Evolutionary conservation across 2,888 invertebrate species (phyloP), one percentile per base, ranked within the genome.

Genomic region (Caprella mutica): DNA sequence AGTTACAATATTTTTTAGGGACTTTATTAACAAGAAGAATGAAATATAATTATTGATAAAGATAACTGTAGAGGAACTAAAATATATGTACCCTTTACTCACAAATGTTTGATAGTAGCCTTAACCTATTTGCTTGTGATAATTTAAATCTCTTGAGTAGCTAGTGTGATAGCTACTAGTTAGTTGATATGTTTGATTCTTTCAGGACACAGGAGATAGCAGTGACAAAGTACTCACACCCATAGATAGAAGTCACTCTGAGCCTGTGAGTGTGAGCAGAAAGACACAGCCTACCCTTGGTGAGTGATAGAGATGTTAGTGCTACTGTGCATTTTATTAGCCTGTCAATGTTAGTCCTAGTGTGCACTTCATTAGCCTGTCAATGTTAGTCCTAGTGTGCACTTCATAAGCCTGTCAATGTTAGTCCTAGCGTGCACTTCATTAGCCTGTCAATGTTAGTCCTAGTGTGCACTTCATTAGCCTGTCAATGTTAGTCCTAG

Each of bases 31-130:
- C 29, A 48, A 27, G 29, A 27, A 48, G 24, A 48, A 27, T 27
- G 24, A 48, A 27, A 48, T 48, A 48, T 48, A 48, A 27, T 27
- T 48, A 48, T 48, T 27, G 24, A 48, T 48, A 48, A 27, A 48
- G 24, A 48, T 48, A 48, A 27, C 24, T 48, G 29, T 48, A 48
- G 24, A 48, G 24, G 29, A 27, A 48, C 29, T 27, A 27, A 48
- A 27, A 48, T 48, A 48, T 48, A 48, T 48, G 29, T 48, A 48
- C 29, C 24, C 29, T 27, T n/a, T n/a, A n/a, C n/a, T n/a, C n/a
- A n/a, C n/a, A n/a, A n/a, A n/a, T n/a, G n/a, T n/a, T n/a, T n/a
- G 24, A 48, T 48, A 48, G 24, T 27, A 27, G 29, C 29, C 24
- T 48, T 27, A 27, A 48, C 29, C 24, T 48, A 48, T 48, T n/a